Conservation (phyloP, 2,113 vertebrate genomes). For the Microcebus ravelobensis region DNA sequence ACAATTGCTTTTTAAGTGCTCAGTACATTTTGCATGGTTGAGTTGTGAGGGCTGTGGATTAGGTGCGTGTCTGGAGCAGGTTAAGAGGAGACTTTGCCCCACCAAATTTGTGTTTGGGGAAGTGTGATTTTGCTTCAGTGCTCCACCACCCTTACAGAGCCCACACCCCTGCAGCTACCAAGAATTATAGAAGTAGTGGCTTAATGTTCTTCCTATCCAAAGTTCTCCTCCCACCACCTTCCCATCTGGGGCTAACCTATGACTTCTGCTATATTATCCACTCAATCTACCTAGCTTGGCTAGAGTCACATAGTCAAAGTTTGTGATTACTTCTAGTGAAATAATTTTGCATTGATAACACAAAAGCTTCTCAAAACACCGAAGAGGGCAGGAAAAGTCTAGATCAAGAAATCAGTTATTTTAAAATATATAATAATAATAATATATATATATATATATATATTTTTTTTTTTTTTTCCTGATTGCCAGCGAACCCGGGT, state of each 20-base stretch:
- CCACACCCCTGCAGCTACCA: slow-evolving; percentile 77
- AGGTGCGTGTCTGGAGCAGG: slow-evolving; percentile 21
- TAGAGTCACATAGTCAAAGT: background rate
- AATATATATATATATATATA: no score
- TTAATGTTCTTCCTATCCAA: slow-evolving; percentile 70
- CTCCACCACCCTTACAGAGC: slow-evolving; percentile 54
- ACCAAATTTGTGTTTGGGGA: slow-evolving; percentile 69
- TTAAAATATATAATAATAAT: background rate
- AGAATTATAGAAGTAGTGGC: slow-evolving; percentile 80
- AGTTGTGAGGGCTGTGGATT: background rate
- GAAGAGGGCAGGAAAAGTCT: background rate
- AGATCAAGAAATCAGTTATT: background rate
- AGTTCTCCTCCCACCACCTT: slow-evolving; percentile 62
- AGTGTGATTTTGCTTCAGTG: slow-evolving; percentile 74
- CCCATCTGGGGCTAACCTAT: slow-evolving; percentile 58
- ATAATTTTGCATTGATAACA: background rate
- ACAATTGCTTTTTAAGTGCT: background rate
- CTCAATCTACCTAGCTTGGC: background rate
- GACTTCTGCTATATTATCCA: slow-evolving; percentile 29
- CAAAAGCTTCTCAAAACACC: background rate
- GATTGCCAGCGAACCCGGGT: background rate
- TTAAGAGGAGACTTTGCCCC: slow-evolving; percentile 10
- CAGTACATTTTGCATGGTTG: background rate
- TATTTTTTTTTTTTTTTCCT: no score
- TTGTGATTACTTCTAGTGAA: background rate